These are phyloP conservation scores for Pseudonaja textilis DNA, from an alignment of 2,113 vertebrate genomes.

Conservation along the genomic window DNA sequence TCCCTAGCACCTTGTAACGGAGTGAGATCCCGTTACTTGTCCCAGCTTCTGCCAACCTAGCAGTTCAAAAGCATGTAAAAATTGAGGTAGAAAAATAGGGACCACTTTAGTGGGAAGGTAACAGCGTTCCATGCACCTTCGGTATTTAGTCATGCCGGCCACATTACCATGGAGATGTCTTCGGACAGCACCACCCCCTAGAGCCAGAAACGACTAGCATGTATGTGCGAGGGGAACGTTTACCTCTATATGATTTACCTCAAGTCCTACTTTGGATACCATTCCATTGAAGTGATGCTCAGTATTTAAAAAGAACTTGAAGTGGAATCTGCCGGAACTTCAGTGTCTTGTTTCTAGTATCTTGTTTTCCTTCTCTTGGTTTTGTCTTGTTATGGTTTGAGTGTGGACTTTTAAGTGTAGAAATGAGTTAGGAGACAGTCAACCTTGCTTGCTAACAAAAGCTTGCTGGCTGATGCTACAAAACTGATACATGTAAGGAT, in stretches of 20 bases:
- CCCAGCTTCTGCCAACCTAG: too few relatives aligned
- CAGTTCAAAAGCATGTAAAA: too few relatives aligned
- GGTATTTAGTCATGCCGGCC: too few relatives aligned
- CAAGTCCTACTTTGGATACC: not conserved
- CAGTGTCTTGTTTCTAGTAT: not conserved
- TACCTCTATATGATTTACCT: not conserved
- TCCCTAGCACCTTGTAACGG: too few relatives aligned
- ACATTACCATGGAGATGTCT: too few relatives aligned
- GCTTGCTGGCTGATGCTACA: not conserved
- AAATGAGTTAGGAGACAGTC: not conserved
- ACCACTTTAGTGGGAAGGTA: too few relatives aligned
- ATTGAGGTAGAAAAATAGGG: too few relatives aligned
- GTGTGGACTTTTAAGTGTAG: not conserved
- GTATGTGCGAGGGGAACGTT: too few relatives aligned
- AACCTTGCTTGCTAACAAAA: not conserved
- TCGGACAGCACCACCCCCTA: too few relatives aligned
- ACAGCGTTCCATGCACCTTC: too few relatives aligned
- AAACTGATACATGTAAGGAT: not conserved
- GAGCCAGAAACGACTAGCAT: too few relatives aligned
- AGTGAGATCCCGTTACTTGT: too few relatives aligned
- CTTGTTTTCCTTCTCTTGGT: not conserved
- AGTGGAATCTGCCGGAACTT: not conserved
- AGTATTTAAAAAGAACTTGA: not conserved
- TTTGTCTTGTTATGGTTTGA: not conserved
- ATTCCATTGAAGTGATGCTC: not conserved